phyloP scores from a whole-genome alignment of 2,113 vertebrate genomes.

The Carassius auratus region DNA sequence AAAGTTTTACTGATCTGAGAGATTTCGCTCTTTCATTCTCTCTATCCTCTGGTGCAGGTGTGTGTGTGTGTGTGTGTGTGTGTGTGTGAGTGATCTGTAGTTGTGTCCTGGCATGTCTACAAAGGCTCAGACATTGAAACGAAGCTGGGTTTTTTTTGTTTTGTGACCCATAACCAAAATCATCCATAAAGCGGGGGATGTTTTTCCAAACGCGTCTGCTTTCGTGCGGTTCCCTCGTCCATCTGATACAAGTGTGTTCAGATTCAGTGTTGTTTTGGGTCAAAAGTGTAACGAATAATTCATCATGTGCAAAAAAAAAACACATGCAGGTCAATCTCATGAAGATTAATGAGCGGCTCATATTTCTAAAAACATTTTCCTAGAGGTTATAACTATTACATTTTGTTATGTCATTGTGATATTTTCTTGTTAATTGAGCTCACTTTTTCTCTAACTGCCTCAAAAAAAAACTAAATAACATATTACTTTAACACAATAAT shows the following conservation, averaged over 20 bases:
- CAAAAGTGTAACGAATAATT: background rate
- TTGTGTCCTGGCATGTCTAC: conserved; percentile 67
- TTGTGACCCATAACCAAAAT: conserved; percentile 18
- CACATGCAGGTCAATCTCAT: background rate
- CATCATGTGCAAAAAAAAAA: background rate
- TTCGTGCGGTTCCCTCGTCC: conserved; percentile 52
- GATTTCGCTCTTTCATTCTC: conserved; percentile 26
- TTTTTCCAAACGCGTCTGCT: conserved; percentile 13
- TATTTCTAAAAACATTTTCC: background rate
- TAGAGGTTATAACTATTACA: background rate
- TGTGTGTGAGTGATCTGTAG: conserved; percentile 3
- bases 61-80: conserved; percentile 5
- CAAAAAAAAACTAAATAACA: background rate
- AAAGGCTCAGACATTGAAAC: conserved; percentile 70
- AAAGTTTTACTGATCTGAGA: conserved; percentile 57
- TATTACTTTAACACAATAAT: background rate
- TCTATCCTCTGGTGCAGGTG: conserved; percentile 39
- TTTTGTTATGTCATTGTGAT: background rate
- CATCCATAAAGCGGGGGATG: background rate
- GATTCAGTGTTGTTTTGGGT: background rate
- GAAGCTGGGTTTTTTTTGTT: conserved; percentile 72
- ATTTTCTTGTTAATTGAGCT: background rate
- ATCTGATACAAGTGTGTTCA: conserved; percentile 4
- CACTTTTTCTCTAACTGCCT: background rate
- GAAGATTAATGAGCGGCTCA: background rate